Conservation (phyloP, 2,797 vertebrate species). For the Manis crassicaudata region DNA sequence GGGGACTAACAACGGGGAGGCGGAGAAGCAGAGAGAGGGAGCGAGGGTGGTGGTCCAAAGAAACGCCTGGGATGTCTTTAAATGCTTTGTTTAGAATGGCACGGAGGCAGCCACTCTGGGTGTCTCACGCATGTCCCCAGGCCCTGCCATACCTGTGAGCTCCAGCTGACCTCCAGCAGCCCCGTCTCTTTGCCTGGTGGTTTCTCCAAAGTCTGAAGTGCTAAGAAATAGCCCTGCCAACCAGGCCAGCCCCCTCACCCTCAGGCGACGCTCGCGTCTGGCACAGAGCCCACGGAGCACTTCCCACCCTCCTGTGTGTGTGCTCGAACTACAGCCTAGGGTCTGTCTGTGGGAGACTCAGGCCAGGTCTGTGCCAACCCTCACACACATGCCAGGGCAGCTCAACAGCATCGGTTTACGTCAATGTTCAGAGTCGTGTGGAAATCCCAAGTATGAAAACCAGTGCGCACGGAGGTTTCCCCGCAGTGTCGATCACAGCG, state of each 20-base stretch:
- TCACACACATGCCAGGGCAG: background rate
- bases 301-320: fast-evolving
- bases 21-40: background rate
- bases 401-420: background rate
- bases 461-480: background rate
- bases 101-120: fast-evolving
- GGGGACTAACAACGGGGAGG: fast-evolving
- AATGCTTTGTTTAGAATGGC: fast-evolving
- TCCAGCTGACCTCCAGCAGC: too few species aligned
- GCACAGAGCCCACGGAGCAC: background rate
- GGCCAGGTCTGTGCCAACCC: background rate
- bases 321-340: background rate
- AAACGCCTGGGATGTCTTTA: fast-evolving
- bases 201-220: background rate
- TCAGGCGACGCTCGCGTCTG: background rate
- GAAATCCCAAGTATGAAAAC: background rate
- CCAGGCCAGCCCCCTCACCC: too few species aligned
- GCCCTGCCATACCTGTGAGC: background rate
- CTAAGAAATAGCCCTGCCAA: too few species aligned
- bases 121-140: fast-evolving
- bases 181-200: background rate
- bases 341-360: background rate
- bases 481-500: fast-evolving
- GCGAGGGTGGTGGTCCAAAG: background rate
- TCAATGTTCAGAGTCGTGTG: background rate